Base-by-base conservation (phyloP, 2,888 invertebrate species). In the Aproaerema taeniolella region DNA sequence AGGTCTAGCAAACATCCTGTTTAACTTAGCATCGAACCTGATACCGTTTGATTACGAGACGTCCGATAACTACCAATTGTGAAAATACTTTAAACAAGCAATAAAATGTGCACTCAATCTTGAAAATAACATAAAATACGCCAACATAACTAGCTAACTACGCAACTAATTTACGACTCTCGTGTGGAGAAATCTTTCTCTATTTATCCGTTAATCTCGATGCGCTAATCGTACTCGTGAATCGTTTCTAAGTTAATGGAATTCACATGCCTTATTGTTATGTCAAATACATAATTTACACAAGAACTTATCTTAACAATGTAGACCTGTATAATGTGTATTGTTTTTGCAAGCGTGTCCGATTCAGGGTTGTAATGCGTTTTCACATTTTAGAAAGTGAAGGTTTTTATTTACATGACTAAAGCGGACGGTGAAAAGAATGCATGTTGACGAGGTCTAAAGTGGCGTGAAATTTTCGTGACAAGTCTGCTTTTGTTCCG, bases 371-470 rank as follows among this genome's bases (percentile, higher is more conserved):
- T 50, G 52, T 54, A 53, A 57, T 55, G 55, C 62, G 67, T 70
- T 80, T 75, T 77, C 72, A 76, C 71, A 73, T 77, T 81, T 83
- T 81, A 80, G 83, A 85, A 83, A 85, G 82, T 72, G 81, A 82
- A 78, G 72, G 75, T 74, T 65, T 61, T 55, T 68, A 77, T 82
- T 79, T 70, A 75, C 79, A 76, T 78, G 58, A 65, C 61, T 56
- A 66, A 68, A 65, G 67, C 58, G 53, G 43, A 45, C 56, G 55
- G 62, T 53, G 60, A 61, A 63, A 60, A 61, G 53, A 58, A 53
- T 54, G 47, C 54, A 53, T 46, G 51, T 41, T 58, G 51, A 58
- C 47, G 53, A n/a, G 49, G 50, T 57, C 50, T 52, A 65, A 65
- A 64, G 50, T 46, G 49, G 58, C 61, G 67, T 69, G 62, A 67